Evolutionary conservation across 2,797 vertebrate species (phyloP), one percentile per base, ranked within the genome.

Genomic region (Scyliorhinus canicula): DNA sequence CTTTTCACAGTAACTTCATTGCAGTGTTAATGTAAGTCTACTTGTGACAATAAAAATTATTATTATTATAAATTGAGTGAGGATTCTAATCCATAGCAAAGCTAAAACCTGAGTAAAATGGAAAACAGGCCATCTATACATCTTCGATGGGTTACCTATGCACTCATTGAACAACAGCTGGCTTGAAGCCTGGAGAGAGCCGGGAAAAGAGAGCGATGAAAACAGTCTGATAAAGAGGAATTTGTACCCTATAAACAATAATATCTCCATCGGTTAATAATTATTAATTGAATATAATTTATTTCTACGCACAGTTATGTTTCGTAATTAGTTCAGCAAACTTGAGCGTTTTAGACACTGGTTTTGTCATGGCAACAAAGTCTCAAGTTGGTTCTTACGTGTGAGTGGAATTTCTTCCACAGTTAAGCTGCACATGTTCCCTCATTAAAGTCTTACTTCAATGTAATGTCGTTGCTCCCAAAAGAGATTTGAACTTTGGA

Each of bases 401-500:
- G 6, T 55, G 84, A 85, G 84, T 55, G 50, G 50, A 55, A 86
- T 86, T 86, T 31, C 50, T 86, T 28, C 84, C 28, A 52, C 84
- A 86, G 84, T 86, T 55, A 86, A 31, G 50, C 50, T 28, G 50
- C 12, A 86, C 11, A 50, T 55, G 84, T 86, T 55, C 28, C 84
- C 26, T 86, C 26, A 55, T 86, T 50, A 86, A 86, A 86, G 84
- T 31, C 50, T 86, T 28, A 31, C 84, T 86, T 86, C 50, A 55
- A 55, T 86, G 84, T 82, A 52, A 86, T 86, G 50, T 35, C 3
- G 28, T 55, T 86, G 11, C 84, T 86, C 50, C 50, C 84, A 86
- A 86, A 31, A 31, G 84, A 55, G 84, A 35, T 86, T 86, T 86
- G 84, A 86, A 86, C 50, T 86, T 55, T 31, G 95, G 95, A 95